Percentiles rank a stretch among this genome's conserved stretches.
Conservation (phyloP, 53 echinoderm and acorn worm species). For the Holothuria leucospilota region DNA sequence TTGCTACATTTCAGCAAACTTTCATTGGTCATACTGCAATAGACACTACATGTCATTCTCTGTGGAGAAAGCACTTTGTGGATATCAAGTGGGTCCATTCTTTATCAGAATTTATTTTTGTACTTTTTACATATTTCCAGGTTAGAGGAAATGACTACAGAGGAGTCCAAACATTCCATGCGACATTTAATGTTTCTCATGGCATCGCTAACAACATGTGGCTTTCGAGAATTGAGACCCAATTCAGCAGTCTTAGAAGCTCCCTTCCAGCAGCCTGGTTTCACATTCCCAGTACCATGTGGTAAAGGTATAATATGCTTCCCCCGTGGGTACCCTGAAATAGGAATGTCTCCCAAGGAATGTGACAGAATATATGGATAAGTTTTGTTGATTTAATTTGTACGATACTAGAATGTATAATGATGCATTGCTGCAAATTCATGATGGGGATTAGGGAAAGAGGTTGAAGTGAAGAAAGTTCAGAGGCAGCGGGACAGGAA, state of each 20-base stretch:
- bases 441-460: no score
- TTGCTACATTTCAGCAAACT: no score
- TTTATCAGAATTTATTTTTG: no score
- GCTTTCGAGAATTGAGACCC: slow-evolving; percentile 89
- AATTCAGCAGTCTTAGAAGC: slow-evolving; percentile 88
- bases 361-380: background rate
- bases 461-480: no score
- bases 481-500: no score
- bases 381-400: background rate
- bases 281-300: slow-evolving; percentile 85
- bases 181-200: slow-evolving; percentile 85
- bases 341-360: background rate
- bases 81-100: no score
- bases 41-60: no score
- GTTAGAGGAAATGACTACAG: slow-evolving; percentile 82
- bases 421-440: background rate
- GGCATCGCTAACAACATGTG: slow-evolving; percentile 86
- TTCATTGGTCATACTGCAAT: no score
- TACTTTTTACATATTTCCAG: slow-evolving; percentile 21
- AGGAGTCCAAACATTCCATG: slow-evolving; percentile 84
- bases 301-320: slow-evolving; percentile 74
- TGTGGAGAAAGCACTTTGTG: no score
- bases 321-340: background rate
- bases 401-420: background rate
- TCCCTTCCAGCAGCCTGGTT: slow-evolving; percentile 92